Base-by-base conservation (phyloP, 2,113 vertebrate genomes). In the Acanthochromis polyacanthus region DNA sequence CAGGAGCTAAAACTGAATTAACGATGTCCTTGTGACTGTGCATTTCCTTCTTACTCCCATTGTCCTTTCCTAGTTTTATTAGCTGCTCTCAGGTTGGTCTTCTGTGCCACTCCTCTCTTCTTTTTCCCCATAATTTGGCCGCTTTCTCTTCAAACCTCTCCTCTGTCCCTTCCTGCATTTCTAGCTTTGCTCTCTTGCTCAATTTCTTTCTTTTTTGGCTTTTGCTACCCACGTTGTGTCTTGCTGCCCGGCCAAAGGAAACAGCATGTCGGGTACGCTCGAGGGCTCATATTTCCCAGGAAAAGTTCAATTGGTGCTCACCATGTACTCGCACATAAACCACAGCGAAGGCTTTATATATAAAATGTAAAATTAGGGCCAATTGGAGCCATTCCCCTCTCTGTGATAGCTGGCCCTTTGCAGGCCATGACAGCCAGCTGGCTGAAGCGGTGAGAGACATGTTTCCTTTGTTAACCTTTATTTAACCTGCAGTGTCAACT, bases 271-370 rank as follows among this genome's bases (percentile, higher is more conserved):
- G 25, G 55, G 61, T 76, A 51, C 30, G 36, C 59, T 77, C 2
- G 23, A 70, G 80, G 67, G 71, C 81, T 92, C 80, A 46, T 72
- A 70, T 89, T 90, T 90, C 89, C 68, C 63, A 75, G 91, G 80
- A 91, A 85, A 91, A 89, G 73, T 81, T 72, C 38, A 89, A 90
- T 91, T 85, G 88, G 84, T 71, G 73, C 68, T 71, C 58, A 38
- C 61, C 72, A 59, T 84, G 83, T 78, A 60, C 86, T 82, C 61
- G 59, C 25, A 75, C 78, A 81, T 45, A 71, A 81, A 89, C 91
- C 83, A 84, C 86, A 89, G 73, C 12, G 53, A 43, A 80, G 75
- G 66, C 72, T 84, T 81, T 81, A 69, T 73, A 65, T 75, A 76
- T 83, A 78, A 81, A 80, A 84, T 45, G 70, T 81, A 50, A 79